Conservation (phyloP, 2,797 vertebrate genomes). For the Malurus splendens region DNA sequence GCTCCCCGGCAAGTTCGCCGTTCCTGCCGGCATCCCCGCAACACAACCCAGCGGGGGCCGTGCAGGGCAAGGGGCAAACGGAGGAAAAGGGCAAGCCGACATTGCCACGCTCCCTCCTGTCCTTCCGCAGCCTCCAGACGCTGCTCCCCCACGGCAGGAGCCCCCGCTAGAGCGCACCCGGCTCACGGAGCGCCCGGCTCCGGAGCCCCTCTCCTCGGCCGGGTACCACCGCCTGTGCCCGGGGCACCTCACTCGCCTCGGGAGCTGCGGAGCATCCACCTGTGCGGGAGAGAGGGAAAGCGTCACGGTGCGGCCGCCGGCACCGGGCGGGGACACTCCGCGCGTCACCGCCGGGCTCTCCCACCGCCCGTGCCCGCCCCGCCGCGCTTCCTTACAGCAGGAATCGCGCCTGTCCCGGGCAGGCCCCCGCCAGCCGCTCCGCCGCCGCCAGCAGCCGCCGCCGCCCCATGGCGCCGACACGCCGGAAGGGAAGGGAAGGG, state of each 20-base stretch:
- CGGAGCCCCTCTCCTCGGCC: not conserved
- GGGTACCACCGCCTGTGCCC: not conserved
- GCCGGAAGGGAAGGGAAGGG: not conserved
- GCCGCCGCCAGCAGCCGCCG: slow-evolving; percentile 49
- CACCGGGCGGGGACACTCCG: not conserved
- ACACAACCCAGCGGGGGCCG: not conserved
- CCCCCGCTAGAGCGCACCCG: not conserved
- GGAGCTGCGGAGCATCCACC: slow-evolving; percentile 10
- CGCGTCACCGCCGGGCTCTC: not conserved
- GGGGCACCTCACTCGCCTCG: slow-evolving; percentile 5
- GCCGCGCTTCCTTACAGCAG: slow-evolving; percentile 58
- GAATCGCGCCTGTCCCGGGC: slow-evolving; percentile 69
- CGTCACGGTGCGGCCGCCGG: not conserved
- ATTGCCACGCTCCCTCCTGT: not conserved
- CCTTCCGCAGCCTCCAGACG: not conserved
- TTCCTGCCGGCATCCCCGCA: not conserved
- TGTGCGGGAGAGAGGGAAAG: not conserved
- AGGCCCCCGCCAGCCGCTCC: not conserved
- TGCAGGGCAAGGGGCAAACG: accelerated
- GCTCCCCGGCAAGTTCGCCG: accelerated
- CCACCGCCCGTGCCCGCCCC: not conserved
- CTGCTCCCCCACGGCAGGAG: not conserved
- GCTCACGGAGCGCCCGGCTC: not conserved
- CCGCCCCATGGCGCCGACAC: not conserved
- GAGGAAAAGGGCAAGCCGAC: too few species aligned